Evolutionary conservation across 2,888 invertebrate genomes (phyloP).

Genomic region (Agapostemon virescens): DNA sequence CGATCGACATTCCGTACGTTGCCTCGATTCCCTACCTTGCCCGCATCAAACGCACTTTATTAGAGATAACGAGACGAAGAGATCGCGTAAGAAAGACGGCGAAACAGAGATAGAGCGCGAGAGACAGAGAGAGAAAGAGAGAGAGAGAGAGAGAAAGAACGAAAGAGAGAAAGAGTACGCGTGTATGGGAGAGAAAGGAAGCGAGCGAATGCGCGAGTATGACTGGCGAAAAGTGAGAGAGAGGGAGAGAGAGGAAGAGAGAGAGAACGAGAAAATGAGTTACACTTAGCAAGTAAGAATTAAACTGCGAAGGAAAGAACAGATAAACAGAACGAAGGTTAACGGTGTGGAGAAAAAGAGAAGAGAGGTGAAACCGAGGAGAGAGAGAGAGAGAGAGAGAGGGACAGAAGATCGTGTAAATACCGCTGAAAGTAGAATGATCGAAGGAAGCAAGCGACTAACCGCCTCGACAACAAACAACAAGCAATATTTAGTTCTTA

Average conservation of each 20-base stretch:
- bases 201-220: too few relatives aligned
- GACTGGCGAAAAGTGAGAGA: too few relatives aligned
- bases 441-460: slow-evolving; percentile 71
- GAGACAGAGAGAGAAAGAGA: slow-evolving; percentile 30
- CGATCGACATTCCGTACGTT: slow-evolving; percentile 69
- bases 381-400: slow-evolving; percentile 12
- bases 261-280: slow-evolving; percentile 37
- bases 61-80: slow-evolving; percentile 58
- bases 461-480: slow-evolving; percentile 74
- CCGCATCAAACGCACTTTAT: slow-evolving; percentile 70
- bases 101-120: slow-evolving; percentile 26
- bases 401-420: slow-evolving; percentile 69
- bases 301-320: slow-evolving; percentile 39
- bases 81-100: slow-evolving; percentile 35
- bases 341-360: slow-evolving; percentile 24
- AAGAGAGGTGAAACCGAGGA: slow-evolving; percentile 14
- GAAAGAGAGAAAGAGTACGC: slow-evolving; percentile 36
- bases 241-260: slow-evolving; percentile 17
- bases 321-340: slow-evolving; percentile 19
- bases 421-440: slow-evolving; percentile 73
- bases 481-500: slow-evolving; percentile 80
- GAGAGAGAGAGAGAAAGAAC: slow-evolving; percentile 16
- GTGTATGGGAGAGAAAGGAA: too few relatives aligned
- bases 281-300: slow-evolving; percentile 57
- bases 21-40: slow-evolving; percentile 74